phyloP scores from a whole-genome alignment of 2,113 vertebrate species.

The Zapus hudsonius region DNA sequence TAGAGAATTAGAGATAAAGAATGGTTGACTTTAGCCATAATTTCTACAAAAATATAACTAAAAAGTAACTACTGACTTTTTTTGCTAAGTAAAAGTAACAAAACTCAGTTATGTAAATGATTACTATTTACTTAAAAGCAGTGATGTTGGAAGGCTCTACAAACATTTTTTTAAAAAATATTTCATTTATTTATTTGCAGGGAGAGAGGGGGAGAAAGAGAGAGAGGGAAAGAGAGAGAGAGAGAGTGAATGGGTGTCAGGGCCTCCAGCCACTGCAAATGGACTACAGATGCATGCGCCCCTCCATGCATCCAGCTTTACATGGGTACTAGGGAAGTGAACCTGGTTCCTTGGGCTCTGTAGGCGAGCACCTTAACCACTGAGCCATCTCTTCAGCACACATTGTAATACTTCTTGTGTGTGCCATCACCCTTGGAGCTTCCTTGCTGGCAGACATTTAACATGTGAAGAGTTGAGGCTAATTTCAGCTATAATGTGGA shows the following conservation, averaged over 20 bases:
- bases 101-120: neutral
- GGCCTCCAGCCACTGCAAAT: too few relatives aligned
- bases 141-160: neutral
- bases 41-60: neutral
- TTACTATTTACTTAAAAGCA: neutral
- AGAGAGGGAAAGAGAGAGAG: too few relatives aligned
- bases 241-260: too few relatives aligned
- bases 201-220: too few relatives aligned
- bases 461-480: neutral
- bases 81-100: constrained; percentile 1
- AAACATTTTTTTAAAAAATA: too few relatives aligned
- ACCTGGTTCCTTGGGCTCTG: too few relatives aligned
- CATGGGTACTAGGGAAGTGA: too few relatives aligned
- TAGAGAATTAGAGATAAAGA: neutral
- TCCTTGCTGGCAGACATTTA: neutral
- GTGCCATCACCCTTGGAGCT: neutral
- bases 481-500: neutral
- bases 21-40: neutral
- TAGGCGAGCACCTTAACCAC: too few relatives aligned
- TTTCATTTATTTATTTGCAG: too few relatives aligned
- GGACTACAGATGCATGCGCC: too few relatives aligned
- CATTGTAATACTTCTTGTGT: neutral
- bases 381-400: too few relatives aligned
- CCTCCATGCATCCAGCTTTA: too few relatives aligned
- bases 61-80: neutral